Evolutionary conservation across 2,113 vertebrate genomes (phyloP).

Genomic region (Apistogramma diplotaenia): DNA sequence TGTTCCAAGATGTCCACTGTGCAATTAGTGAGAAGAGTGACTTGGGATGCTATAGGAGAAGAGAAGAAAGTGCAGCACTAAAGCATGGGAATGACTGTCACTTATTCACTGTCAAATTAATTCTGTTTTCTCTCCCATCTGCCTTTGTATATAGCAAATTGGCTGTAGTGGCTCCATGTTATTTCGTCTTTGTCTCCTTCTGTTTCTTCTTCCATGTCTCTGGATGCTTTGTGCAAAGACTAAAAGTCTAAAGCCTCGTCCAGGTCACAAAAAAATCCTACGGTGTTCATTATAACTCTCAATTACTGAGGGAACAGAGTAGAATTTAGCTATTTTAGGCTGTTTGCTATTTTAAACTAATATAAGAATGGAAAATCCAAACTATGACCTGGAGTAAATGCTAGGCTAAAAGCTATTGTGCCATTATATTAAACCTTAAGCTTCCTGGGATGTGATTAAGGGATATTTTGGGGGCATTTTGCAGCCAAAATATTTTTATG

Average conservation of each 20-base stretch:
- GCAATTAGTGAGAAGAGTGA: constrained; percentile 81
- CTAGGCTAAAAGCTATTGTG: neutral
- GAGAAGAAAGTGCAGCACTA: constrained; percentile 66
- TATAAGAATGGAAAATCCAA: neutral
- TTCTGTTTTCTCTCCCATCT: constrained; percentile 69
- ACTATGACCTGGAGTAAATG: neutral
- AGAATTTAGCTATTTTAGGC: neutral
- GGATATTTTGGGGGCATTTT: neutral
- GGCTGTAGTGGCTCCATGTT: constrained; percentile 12
- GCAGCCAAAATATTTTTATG: neutral
- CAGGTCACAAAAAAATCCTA: neutral
- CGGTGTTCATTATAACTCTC: neutral
- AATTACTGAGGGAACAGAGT: neutral
- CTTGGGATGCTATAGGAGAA: constrained; percentile 28
- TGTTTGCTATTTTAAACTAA: neutral
- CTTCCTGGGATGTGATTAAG: neutral
- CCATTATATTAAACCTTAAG: neutral
- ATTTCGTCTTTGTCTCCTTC: constrained; percentile 2
- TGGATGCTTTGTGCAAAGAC: constrained; percentile 76
- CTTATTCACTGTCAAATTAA: constrained; percentile 91
- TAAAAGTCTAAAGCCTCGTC: neutral
- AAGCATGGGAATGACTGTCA: constrained; percentile 77
- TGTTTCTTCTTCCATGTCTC: constrained; percentile 21
- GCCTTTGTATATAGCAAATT: constrained; percentile 75
- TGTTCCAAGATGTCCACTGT: constrained; percentile 77